phyloP scores from a whole-genome alignment of 92 coral and sea anemone species.

The Galaxea fascicularis region DNA sequence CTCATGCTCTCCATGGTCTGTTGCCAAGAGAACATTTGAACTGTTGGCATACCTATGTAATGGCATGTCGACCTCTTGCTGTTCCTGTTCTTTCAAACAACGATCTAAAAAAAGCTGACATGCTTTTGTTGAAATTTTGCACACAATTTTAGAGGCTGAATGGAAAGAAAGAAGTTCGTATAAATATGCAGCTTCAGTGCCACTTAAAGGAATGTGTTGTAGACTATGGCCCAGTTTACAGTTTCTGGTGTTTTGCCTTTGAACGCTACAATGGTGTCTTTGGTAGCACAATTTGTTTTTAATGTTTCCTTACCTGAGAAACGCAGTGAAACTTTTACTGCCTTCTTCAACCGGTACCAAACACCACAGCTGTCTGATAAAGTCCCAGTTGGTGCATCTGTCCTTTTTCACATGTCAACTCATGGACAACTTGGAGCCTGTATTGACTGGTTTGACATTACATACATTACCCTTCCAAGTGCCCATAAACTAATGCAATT shows the following conservation, averaged over 20 bases:
- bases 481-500: conserved; percentile 39
- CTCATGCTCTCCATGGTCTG: conserved; percentile 47
- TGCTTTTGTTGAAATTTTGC: conserved; percentile 23
- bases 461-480: conserved; percentile 15
- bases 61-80: no score
- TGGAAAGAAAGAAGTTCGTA: conserved; percentile 22
- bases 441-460: conserved; percentile 20
- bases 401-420: background rate
- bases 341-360: conserved; percentile 12
- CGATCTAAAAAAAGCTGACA: conserved; percentile 46
- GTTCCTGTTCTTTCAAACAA: conserved; percentile 27
- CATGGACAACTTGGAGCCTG: background rate
- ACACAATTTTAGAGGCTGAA: conserved; percentile 3
- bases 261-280: conserved; percentile 55
- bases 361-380: background rate
- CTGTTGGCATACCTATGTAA: conserved; percentile 60
- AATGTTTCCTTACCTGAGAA: conserved; percentile 15
- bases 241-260: conserved; percentile 63
- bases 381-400: conserved; percentile 2
- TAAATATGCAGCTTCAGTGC: conserved; percentile 59
- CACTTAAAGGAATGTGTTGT: conserved; percentile 50
- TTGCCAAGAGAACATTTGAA: conserved; percentile 34
- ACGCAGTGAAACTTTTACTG: background rate
- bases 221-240: conserved; percentile 61
- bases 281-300: conserved; percentile 29